Evolutionary conservation across 2,888 invertebrate species (phyloP).

Genomic region (Drosophila aldrichi): DNA sequence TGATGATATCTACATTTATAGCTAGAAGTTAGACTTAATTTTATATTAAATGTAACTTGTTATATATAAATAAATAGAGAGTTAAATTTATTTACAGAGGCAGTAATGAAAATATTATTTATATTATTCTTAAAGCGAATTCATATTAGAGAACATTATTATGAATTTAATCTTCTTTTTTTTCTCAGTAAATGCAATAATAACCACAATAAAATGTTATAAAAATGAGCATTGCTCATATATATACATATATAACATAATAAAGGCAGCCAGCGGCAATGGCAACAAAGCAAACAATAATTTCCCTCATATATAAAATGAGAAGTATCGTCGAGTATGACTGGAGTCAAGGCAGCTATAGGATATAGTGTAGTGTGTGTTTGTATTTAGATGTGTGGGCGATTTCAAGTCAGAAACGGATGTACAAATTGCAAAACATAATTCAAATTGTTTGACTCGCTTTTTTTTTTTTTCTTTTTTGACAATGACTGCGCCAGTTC

Average conservation of each 20-base stretch:
- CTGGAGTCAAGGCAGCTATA: conserved; percentile 2
- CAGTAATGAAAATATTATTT: no score
- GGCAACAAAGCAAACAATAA: conserved; percentile 75
- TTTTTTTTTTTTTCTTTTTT: conserved; percentile 54
- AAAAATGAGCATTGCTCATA: conserved; percentile 51
- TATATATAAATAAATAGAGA: no score
- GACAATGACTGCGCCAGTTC: conserved; percentile 75
- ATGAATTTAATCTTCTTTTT: conserved; percentile 22
- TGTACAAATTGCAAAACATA: conserved; percentile 82
- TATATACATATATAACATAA: conserved; percentile 35
- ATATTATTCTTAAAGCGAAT: background rate
- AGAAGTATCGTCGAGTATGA: conserved; percentile 8
- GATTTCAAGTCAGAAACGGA: conserved; percentile 67
- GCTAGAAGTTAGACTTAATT: no score
- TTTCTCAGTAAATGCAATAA: conserved; percentile 70
- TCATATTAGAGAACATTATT: conserved; percentile 6
- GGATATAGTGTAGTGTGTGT: conserved; percentile 17
- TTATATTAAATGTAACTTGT: no score
- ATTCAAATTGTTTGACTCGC: conserved; percentile 81
- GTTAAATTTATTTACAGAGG: no score
- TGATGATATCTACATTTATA: no score
- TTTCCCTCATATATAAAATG: conserved; percentile 62
- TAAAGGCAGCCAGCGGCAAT: conserved; percentile 63
- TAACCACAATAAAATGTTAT: conserved; percentile 70
- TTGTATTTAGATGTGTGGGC: conserved; percentile 39